A percentile compares a stretch with the other conserved stretches of the same genome.
Evolutionary conservation across 1,140 invertebrate genomes (phyloP).

Genomic region (Apis mellifera): Amel_HAv3.1 CM009931.2:7904001-7904500

Average conservation of each 20-base stretch:
- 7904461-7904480: too few relatives aligned
- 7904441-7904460: too few relatives aligned
- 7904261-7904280: too few relatives aligned
- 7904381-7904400: too few relatives aligned
- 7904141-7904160: conserved; percentile 39
- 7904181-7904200: conserved; percentile 30
- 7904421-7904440: too few relatives aligned
- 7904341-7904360: too few relatives aligned
- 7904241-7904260: not conserved
- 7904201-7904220: conserved; percentile 26
- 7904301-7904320: too few relatives aligned
- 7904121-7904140: conserved; percentile 51
- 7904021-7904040: conserved; percentile 29
- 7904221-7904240: not conserved
- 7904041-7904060: conserved; percentile 25
- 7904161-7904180: conserved; percentile 22
- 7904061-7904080: conserved; percentile 31
- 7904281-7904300: too few relatives aligned
- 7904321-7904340: too few relatives aligned
- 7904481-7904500: too few relatives aligned
- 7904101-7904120: conserved; percentile 51
- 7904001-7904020: conserved; percentile 19
- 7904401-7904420: too few relatives aligned
- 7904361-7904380: too few relatives aligned
- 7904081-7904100: conserved; percentile 48